Evolutionary conservation across 2,888 invertebrate genomes (phyloP).

Genomic region (Apodemia mormo): DNA sequence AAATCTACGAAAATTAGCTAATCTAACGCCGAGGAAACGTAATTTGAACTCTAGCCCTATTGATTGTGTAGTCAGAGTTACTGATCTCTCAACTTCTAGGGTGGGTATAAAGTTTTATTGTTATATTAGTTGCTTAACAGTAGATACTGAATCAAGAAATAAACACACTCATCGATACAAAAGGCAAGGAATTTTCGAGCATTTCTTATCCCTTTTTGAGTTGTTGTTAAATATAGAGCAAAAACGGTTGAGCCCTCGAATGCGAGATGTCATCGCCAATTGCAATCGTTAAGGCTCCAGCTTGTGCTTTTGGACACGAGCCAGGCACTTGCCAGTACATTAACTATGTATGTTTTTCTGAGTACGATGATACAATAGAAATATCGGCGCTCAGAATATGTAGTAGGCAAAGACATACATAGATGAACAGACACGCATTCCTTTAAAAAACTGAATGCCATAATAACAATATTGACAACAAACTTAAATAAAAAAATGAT

Average conservation of each 20-base stretch:
- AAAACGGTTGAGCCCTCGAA: background rate
- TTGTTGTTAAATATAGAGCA: background rate
- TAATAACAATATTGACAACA: too few relatives aligned
- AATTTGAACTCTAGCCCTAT: too few relatives aligned
- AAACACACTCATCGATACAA: background rate
- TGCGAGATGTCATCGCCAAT: conserved; percentile 20
- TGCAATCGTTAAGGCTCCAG: conserved; percentile 16
- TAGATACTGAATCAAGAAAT: too few relatives aligned
- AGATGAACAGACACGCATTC: background rate
- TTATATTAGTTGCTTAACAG: too few relatives aligned
- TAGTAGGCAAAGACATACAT: background rate
- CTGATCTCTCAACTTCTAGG: too few relatives aligned
- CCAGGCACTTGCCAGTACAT: conserved; percentile 22
- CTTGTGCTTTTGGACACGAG: background rate
- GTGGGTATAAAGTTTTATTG: too few relatives aligned
- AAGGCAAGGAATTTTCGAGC: background rate
- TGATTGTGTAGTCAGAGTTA: too few relatives aligned
- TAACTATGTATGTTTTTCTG: conserved; percentile 22
- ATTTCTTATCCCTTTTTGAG: background rate
- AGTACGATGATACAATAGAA: conserved; percentile 15
- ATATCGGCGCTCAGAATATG: background rate
- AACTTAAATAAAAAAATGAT: too few relatives aligned
- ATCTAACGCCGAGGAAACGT: too few relatives aligned
- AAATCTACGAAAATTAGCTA: too few relatives aligned
- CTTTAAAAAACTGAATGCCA: background rate